Base-by-base conservation (phyloP, 2,113 vertebrate genomes). In the Sceloporus tristichus region DNA sequence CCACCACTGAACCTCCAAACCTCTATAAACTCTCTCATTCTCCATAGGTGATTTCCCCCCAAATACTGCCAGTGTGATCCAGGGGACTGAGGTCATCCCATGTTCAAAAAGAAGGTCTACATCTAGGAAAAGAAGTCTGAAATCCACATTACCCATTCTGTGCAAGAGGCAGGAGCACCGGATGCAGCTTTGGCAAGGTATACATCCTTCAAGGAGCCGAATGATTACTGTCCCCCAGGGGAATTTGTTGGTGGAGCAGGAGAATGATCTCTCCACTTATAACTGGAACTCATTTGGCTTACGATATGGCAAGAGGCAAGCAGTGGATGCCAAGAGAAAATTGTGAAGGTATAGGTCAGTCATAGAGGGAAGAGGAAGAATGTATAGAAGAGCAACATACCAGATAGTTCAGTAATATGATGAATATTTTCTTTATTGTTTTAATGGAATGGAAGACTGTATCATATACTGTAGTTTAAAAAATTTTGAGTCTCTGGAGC, bases 261-360 rank as follows among this genome's bases (percentile, higher is more conserved):
- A 95, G 70, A 91, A 95, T 76, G 95, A 96, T 79, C 88, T 95
- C n/a, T 90, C 96, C 0, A 77, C 96, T 38, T 97, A 96, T 92
- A 97, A 97, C 89, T 97, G 96, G 94, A 97, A 97, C 85, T 96
- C 97, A 14, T 97, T 97, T 2, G 97, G 97, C 16, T 93, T 97
- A 70, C 95, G 97, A 87, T 97, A 97, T 0, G 97, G 97, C 66
- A 95, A 96, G 92, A 93, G 96, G 88, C 85, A 82, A 82, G 40
- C n/a, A 2, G 23, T n/a, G 25, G 59, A n/a, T 29, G 70, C 71
- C 59, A 16, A 82, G n/a, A 18, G 85, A 25, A 76, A 88, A 73
- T 38, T 56, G 38, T 77, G 54, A 77, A 23, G 74, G 10, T 74
- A 87, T 87, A n/a, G 6, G 65, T 3, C 23, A 38, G 34, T 13